Evolutionary conservation across 1,140 invertebrate genomes (phyloP), one percentile per base, ranked within the genome.

Genomic region (Orchesella cincta): DNA sequence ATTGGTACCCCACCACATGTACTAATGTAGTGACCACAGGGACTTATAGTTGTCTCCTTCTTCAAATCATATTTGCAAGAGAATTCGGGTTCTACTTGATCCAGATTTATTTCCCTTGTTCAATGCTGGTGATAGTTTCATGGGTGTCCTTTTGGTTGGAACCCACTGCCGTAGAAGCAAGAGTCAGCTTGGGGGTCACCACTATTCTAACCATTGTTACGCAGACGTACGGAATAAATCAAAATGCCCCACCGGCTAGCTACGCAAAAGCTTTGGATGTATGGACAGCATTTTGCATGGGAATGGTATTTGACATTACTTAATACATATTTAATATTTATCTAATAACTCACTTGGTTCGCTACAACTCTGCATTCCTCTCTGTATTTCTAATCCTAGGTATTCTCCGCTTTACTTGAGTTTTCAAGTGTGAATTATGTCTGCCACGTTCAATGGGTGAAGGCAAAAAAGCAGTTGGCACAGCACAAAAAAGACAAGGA

Each of bases 121-220:
- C 85, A 74, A 86, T 86, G 85, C 74, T 86, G 67, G 88, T 89
- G 20, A 83, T 86, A 28, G 86, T 88, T 20, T 86, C 85, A 5
- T 87, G 86, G 86, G 87, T 88, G 5, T 81, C 81, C 1, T 83
- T 83, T 76, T 83, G 83, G 83, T 74, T 83, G 23, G 81, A 83
- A 57, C 80, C 83, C 81, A 62, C 89, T 82, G 89, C 89, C 3
- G 88, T 88, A 1, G 89, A 89, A 34, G 89, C 89, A 1, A 83
- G 89, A 77, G 88, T 89, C 18, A 87, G 88, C 51, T 85, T 89
- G 36, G 88, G 89, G 29, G 89, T 89, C 76, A 90, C 89, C 67
- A 89, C 86, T 33, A 85, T 88, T 78, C 81, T 89, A 34, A 88
- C 88, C 33, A 88, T 88, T 83, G 87, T 86, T 2, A 88, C 87